A percentile compares a stretch with the other conserved stretches of the same genome.
Conservation (phyloP, 1,140 invertebrate genomes). For the Diorhabda carinulata region DNA sequence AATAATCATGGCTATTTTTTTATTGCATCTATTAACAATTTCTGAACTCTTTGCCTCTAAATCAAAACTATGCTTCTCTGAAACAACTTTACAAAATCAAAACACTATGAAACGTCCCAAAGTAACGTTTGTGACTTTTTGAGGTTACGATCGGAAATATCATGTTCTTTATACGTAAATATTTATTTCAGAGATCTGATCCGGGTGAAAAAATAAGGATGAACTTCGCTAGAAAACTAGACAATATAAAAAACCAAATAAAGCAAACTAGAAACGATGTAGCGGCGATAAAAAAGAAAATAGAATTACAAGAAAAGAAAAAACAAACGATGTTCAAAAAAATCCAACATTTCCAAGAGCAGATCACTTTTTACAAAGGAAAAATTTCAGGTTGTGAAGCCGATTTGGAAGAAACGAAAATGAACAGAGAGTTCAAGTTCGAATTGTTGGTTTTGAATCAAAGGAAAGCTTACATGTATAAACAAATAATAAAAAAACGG, state of each 20-base stretch:
- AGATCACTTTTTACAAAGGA: neutral
- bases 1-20: too few relatives aligned
- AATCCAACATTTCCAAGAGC: neutral
- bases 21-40: too few relatives aligned
- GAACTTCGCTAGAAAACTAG: slow-evolving; percentile 49
- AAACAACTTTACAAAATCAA: too few relatives aligned
- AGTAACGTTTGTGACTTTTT: too few relatives aligned
- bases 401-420: slow-evolving; percentile 32
- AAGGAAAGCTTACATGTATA: slow-evolving; percentile 54
- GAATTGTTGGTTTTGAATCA: slow-evolving; percentile 60
- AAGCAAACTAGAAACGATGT: slow-evolving; percentile 53
- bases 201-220: slow-evolving; percentile 37
- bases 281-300: slow-evolving; percentile 38
- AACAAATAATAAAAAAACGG: slow-evolving; percentile 50
- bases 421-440: slow-evolving; percentile 53
- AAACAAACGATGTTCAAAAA: neutral
- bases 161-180: too few relatives aligned
- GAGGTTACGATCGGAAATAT: too few relatives aligned
- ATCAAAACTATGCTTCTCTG: too few relatives aligned
- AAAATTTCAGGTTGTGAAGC: too few relatives aligned
- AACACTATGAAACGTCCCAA: too few relatives aligned
- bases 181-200: neutral
- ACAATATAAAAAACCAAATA: slow-evolving; percentile 56
- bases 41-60: too few relatives aligned
- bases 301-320: slow-evolving; percentile 36